These are phyloP conservation scores for Napeogenes sylphis DNA, from an alignment of 2,888 invertebrate genomes.

Conservation along the genomic window DNA sequence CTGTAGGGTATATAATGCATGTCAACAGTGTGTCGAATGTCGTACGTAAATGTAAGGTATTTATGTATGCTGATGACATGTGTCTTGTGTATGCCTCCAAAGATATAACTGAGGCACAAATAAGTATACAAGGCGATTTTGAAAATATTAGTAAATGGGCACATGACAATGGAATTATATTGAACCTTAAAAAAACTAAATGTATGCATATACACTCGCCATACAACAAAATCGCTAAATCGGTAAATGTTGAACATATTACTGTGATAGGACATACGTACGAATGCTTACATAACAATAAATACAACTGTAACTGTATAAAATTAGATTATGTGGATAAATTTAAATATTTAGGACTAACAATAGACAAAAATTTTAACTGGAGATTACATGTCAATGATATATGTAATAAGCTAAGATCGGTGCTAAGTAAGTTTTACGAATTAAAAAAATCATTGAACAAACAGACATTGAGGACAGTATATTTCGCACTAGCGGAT, in stretches of 20 bases:
- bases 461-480: too few species aligned
- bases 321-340: too few species aligned
- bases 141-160: constrained; percentile 15
- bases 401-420: too few species aligned
- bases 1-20: constrained; percentile 28
- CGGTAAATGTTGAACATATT: background rate
- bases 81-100: constrained; percentile 12
- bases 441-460: too few species aligned
- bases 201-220: constrained; percentile 14
- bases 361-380: too few species aligned
- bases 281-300: background rate
- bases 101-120: constrained; percentile 3
- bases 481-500: too few species aligned
- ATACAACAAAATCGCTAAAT: background rate
- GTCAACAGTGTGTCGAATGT: constrained; percentile 28
- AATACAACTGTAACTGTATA: background rate
- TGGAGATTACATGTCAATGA: too few species aligned
- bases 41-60: constrained; percentile 13
- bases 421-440: too few species aligned
- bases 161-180: constrained; percentile 12
- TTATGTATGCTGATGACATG: constrained; percentile 5
- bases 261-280: background rate
- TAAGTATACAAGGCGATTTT: background rate
- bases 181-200: constrained; percentile 12
- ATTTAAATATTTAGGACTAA: too few species aligned